Base-by-base conservation (phyloP, 2,797 vertebrate species). In the Gambusia yucatana region DNA sequence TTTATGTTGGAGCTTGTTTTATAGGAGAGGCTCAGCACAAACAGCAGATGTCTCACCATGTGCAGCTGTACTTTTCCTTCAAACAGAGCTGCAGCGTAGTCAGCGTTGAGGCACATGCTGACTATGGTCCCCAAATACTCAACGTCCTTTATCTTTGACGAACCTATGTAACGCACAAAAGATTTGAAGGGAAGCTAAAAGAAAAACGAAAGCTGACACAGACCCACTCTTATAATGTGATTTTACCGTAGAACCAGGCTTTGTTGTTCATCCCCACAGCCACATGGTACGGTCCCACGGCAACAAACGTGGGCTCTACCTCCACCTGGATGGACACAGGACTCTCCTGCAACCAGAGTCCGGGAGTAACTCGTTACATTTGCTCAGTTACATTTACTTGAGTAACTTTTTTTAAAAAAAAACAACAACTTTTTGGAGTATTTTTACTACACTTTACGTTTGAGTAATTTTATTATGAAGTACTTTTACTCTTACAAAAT, bases 211-310 rank as follows among this genome's bases (percentile, higher is more conserved):
- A 11, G 9, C 1, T 22, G 3, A 25, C 9, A 70, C 10, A 4
- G 67, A 44, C 13, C n/a, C 5, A 46, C 41, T 70, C 25, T 46
- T 28, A 28, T 28, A 44, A 44, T 30, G 41, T 9, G 8, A 63
- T 46, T 33, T 69, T 25, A 73, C 69, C 94, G 46, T 99, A 99
- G 94, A 99, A 99, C 98, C 98, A 99, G 73, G 98, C 98, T 83
- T 97, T 96, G 90, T 99, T 99, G 93, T 99, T 99, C 98, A 99
- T 99, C 77, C 98, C 98, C 76, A 98, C 97, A 70, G 98, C 97
- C 86, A 99, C 94, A 79, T 99, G 97, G 89, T 96, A 97, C 3
- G 97, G 96, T 48, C 98, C 98, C 33, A 98, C 92, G 0, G 98
- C 98, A 16, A 99, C 93, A 82, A 99, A 99, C 80, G 91, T 98